These are phyloP conservation scores for Otus sunia DNA, from an alignment of 2,113 vertebrate species.

Conservation along the genomic window DNA sequence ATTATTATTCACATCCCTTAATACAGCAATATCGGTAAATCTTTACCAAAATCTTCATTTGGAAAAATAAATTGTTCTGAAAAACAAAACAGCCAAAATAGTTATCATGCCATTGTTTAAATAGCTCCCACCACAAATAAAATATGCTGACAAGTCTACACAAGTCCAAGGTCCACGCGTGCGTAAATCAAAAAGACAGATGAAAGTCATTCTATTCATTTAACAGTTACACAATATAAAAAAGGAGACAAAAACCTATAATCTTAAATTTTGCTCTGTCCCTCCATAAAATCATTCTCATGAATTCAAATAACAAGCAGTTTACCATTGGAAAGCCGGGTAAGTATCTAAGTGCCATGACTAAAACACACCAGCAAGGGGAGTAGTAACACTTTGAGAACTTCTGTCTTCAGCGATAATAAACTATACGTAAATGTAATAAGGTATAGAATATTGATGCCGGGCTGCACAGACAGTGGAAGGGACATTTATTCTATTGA, in stretches of 20 bases:
- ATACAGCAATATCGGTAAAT: not conserved
- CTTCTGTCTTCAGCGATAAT: not conserved
- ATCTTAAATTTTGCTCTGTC: not conserved
- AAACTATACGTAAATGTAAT: not conserved
- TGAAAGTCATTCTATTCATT: not conserved
- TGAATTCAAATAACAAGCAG: not conserved
- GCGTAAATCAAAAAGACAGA: accelerated
- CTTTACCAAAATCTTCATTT: not conserved
- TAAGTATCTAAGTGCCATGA: constrained; percentile 44
- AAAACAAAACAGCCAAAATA: not conserved
- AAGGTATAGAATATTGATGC: not conserved
- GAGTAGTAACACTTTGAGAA: constrained; percentile 78
- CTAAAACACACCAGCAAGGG: constrained; percentile 72
- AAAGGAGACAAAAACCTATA: not conserved
- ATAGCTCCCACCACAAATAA: not conserved
- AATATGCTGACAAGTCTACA: not conserved
- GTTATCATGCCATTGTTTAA: not conserved
- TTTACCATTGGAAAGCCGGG: not conserved
- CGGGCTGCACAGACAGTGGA: not conserved
- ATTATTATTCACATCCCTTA: not conserved
- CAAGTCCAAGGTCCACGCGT: accelerated
- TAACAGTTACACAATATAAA: not conserved
- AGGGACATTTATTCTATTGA: constrained; percentile 38
- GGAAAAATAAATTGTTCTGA: not conserved
- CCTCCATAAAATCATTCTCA: not conserved